Evolutionary conservation across 2,797 vertebrate species (phyloP), one percentile per base, ranked within the genome.

Genomic region (Meda fulgida): DNA sequence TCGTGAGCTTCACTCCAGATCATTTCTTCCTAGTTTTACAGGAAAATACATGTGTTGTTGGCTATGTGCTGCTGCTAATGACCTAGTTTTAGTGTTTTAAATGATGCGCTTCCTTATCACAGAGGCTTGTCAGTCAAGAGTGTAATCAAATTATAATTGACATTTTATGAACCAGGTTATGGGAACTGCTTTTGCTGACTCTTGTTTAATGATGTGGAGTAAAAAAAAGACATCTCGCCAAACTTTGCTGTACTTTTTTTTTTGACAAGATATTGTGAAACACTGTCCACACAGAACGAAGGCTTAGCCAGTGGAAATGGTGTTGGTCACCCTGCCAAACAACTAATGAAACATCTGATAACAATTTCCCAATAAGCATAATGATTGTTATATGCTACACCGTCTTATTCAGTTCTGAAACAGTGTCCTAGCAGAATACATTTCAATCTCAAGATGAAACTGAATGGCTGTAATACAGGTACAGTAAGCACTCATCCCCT

Each of bases 1-100:
- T 87, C 84, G 83, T 88, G 87, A 86, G 86, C 29, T 84, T 88
- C 87, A 92, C 91, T 83, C 89, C 85, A 87, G 19, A 67, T 82
- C 53, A 81, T 79, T 71, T 84, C 78, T 80, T 85, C 55, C 72
- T 83, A 67, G 80, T 70, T 84, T 77, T 65, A 81, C 86, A 87
- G 85, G 85, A 87, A 85, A 89, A 88, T 86, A 87, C 88, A 87
- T 92, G 66, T 78, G 82, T 40, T 78, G 76, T 71, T 86, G 84
- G 79, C 53, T 80, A 16, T 72, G 53, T 48, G 26, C 75, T 75
- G 58, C 77, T 40, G 85, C 80, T 87, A 66, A 66, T 84, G 86
- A 89, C 79, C 65, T 38, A 65, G 18, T n/a, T 29, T 14, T 38
- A 65, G 18, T n/a, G 36, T 14, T 58, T 78, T 84, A 84, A 80